Evolutionary conservation across 2,797 vertebrate genomes (phyloP).

Genomic region (Pogonophryne albipinna): DNA sequence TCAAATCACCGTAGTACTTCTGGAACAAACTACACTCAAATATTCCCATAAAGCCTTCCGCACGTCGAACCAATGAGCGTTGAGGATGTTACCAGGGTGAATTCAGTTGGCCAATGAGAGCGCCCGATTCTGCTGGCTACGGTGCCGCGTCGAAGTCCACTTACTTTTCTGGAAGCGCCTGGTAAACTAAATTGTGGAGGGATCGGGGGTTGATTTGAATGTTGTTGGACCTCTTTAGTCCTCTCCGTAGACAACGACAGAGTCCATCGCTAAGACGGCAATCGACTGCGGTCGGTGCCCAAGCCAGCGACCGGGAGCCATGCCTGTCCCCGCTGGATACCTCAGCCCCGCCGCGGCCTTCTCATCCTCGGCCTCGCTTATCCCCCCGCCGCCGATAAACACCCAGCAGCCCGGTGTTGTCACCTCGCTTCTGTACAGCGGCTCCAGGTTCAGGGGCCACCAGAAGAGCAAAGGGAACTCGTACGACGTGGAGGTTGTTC

Average conservation of each 20-base stretch:
- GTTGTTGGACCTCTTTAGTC: slow-evolving; percentile 61
- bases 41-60: slow-evolving; percentile 63
- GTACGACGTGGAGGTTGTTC: slow-evolving; percentile 98
- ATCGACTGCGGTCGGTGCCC: slow-evolving; percentile 80
- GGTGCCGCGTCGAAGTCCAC: slow-evolving; percentile 74
- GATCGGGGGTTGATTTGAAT: slow-evolving; percentile 62
- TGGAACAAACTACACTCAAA: slow-evolving; percentile 74
- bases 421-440: slow-evolving; percentile 97
- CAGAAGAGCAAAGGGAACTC: slow-evolving; percentile 99
- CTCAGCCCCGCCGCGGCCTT: slow-evolving; percentile 77
- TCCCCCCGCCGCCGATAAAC: slow-evolving; percentile 97
- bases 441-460: slow-evolving; percentile 96
- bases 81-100: slow-evolving; percentile 39
- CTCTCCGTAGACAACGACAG: slow-evolving; percentile 48
- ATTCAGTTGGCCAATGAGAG: slow-evolving; percentile 71
- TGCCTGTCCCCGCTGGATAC: slow-evolving; percentile 83
- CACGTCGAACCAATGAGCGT: slow-evolving; percentile 70
- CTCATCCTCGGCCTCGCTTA: slow-evolving; percentile 89
- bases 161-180: slow-evolving; percentile 76
- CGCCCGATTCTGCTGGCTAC: slow-evolving; percentile 59
- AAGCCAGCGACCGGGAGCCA: slow-evolving; percentile 77
- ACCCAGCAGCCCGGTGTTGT: slow-evolving; percentile 96
- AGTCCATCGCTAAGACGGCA: slow-evolving; percentile 77
- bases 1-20: neutral
- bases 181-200: slow-evolving; percentile 67